phyloP scores from a whole-genome alignment of 2,888 invertebrate genomes.

The Megaustenia siamemsis region DNA sequence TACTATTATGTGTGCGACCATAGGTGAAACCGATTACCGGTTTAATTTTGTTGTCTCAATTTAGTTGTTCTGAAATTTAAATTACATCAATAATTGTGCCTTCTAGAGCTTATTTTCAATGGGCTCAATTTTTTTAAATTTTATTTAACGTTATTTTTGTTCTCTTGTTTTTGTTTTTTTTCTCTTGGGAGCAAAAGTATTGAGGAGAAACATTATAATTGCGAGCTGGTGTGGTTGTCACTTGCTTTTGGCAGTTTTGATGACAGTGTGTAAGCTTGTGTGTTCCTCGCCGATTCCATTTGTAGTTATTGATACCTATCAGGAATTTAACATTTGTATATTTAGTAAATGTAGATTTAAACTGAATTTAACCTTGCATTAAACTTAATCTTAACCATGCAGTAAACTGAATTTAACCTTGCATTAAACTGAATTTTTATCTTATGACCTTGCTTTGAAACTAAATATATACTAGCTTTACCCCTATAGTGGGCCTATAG shows the following conservation, averaged over 20 bases:
- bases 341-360: background rate
- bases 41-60: no score
- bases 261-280: background rate
- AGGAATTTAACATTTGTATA: slow-evolving; percentile 3
- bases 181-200: no score
- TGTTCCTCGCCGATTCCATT: background rate
- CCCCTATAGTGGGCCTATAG: slow-evolving; percentile 16
- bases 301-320: slow-evolving; percentile 10
- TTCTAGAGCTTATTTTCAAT: background rate
- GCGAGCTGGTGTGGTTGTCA: background rate
- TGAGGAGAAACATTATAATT: background rate
- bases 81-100: background rate
- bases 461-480: no score
- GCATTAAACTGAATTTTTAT: no score
- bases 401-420: slow-evolving; percentile 20
- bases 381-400: no score
- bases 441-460: no score
- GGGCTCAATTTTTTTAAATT: background rate
- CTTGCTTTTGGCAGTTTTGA: background rate
- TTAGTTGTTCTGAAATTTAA: background rate
- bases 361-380: slow-evolving; percentile 26
- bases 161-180: no score
- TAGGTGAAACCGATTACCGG: no score
- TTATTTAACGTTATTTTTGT: no score
- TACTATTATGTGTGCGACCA: no score